These are phyloP conservation scores for Drosophila lacicola DNA, from an alignment of 2,888 invertebrate species.

Conservation along the genomic window DNA sequence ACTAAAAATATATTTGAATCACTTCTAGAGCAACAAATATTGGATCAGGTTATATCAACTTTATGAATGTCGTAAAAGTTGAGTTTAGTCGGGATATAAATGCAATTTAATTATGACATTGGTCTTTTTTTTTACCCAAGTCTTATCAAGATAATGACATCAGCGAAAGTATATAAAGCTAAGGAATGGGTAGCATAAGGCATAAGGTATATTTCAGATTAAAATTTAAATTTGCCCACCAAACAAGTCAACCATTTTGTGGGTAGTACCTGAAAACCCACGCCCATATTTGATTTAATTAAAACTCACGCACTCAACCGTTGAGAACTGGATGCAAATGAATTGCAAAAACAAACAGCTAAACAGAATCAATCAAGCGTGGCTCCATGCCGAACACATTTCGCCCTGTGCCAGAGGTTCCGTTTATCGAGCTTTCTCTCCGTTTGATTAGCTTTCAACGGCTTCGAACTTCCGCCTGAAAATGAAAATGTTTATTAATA, in stretches of 20 bases:
- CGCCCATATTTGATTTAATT: conserved; percentile 55
- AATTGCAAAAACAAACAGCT: conserved; percentile 52
- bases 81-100: too few relatives aligned
- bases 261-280: conserved; percentile 8
- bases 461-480: conserved; percentile 62
- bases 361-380: conserved; percentile 70
- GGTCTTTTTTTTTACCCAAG: too few relatives aligned
- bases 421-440: conserved; percentile 27
- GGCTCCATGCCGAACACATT: conserved; percentile 32
- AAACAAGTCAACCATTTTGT: conserved; percentile 3
- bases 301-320: conserved; percentile 60
- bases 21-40: too few relatives aligned
- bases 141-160: too few relatives aligned
- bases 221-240: not conserved
- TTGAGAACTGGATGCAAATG: conserved; percentile 53
- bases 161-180: too few relatives aligned
- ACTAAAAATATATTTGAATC: too few relatives aligned
- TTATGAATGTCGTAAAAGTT: too few relatives aligned
- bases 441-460: conserved; percentile 62
- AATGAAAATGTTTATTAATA: conserved; percentile 78
- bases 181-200: too few relatives aligned
- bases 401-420: conserved; percentile 1
- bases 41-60: too few relatives aligned
- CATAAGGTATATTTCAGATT: conserved; percentile 13
- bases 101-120: too few relatives aligned